These are phyloP conservation scores for Pelobates cultripes DNA, from an alignment of 2,797 vertebrate species.

Conservation along the genomic window DNA sequence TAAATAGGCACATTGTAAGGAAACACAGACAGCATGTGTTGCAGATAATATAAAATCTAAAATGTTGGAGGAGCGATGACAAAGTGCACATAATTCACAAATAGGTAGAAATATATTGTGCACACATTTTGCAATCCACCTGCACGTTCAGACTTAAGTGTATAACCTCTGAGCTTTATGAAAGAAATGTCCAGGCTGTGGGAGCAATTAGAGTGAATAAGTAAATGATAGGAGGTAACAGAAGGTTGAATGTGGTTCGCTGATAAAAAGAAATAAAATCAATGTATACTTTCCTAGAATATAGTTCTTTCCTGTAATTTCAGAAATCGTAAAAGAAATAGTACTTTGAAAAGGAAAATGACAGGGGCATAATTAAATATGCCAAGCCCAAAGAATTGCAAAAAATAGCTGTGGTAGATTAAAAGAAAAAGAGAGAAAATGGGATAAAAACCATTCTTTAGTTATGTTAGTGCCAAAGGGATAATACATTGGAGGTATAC, in stretches of 20 bases:
- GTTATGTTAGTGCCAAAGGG: background rate
- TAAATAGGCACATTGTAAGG: no score
- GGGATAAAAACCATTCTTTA: background rate
- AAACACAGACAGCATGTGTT: no score
- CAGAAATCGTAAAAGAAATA: background rate
- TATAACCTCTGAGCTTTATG: background rate
- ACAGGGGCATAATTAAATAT: constrained; percentile 11
- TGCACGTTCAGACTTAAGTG: no score
- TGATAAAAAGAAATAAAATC: background rate
- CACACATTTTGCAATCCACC: no score
- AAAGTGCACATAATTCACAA: no score
- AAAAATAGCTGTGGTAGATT: background rate
- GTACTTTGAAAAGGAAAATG: background rate
- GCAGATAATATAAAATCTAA: no score
- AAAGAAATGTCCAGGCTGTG: background rate
- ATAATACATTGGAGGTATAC: background rate
- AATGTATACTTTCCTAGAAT: background rate
- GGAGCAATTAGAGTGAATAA: background rate
- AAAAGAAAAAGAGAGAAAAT: background rate
- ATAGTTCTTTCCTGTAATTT: background rate
- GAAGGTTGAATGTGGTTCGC: background rate
- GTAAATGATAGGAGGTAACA: background rate
- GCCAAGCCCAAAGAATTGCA: background rate
- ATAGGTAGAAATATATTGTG: no score
- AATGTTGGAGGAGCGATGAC: no score